Evolutionary conservation across 2,113 vertebrate genomes (phyloP), one percentile per base, ranked within the genome.

Genomic region (Lipophrys pholis): DNA sequence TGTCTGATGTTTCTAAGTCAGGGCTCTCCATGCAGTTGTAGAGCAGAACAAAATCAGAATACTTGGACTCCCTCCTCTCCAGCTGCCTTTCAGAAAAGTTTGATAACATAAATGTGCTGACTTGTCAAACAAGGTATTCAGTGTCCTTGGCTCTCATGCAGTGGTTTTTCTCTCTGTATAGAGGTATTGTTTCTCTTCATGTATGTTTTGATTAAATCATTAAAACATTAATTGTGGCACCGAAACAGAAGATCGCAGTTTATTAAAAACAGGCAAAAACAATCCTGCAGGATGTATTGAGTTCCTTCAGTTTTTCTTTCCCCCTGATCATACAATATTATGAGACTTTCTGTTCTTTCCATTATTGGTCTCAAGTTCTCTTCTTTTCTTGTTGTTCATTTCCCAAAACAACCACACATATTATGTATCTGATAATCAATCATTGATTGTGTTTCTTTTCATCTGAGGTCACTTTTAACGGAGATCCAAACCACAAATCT

Each of bases 211-310:
- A 78, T 79, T 60, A 50, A 73, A 60, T 35, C 55, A 76, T 83
- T 73, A 73, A 57, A 69, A 64, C 80, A 76, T 65, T 73, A 58
- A 69, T 56, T 66, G 72, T 82, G 71, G 58, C 30, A 52, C 15
- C 40, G 73, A 80, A 83, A 84, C 36, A 38, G 5, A 65, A 70
- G 17, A 78, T 63, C 52, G 16, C 0, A 14, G 48, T 55, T 86
- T 49, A 88, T 88, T 86, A 77, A 73, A 77, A 78, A 74, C 59
- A 82, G 56, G 17, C 71, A 38, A 77, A 76, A 76, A 73, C 62
- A 78, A 59, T 67, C 58, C 42, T 57, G 42, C 11, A 78, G 39
- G 53, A 73, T 66, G 53, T 52, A 57, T 80, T 69, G 35, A 8
- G 60, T 75, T 86, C 30, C 69, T 49, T 52, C 56, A 40, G 42